phyloP scores from a whole-genome alignment of 2,888 invertebrate genomes.

The Thymelicus sylvestris region DNA sequence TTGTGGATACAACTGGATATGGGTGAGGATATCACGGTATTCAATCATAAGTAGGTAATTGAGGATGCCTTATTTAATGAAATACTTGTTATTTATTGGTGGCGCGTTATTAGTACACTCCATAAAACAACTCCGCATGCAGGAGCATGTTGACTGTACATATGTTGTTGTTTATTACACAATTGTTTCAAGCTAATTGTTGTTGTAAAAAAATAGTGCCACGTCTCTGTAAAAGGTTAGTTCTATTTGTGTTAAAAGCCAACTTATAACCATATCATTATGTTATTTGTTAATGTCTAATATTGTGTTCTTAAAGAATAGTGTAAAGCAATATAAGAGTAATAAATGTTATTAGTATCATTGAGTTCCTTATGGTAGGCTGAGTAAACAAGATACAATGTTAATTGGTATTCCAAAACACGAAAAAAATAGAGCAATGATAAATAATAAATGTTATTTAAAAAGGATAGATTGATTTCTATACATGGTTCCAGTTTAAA shows the following conservation, averaged over 20 bases:
- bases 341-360: slow-evolving; percentile 2
- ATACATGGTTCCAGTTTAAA: neutral
- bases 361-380: slow-evolving; percentile 12
- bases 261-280: slow-evolving; percentile 25
- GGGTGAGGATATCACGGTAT: neutral
- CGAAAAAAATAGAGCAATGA: too few relatives aligned
- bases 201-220: neutral
- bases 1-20: neutral
- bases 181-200: neutral
- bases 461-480: neutral
- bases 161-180: neutral
- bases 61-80: slow-evolving; percentile 22
- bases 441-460: too few relatives aligned
- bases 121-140: too few relatives aligned
- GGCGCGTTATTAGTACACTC: slow-evolving; percentile 1
- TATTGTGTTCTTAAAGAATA: slow-evolving; percentile 3
- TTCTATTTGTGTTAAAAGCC: slow-evolving; percentile 9
- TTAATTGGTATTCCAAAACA: neutral
- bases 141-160: neutral
- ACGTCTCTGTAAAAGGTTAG: neutral
- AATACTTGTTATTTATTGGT: slow-evolving; percentile 24
- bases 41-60: slow-evolving; percentile 13
- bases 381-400: neutral
- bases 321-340: slow-evolving; percentile 19
- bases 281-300: slow-evolving; percentile 7